Evolutionary conservation across 2,888 invertebrate genomes (phyloP).

Genomic region (Salpingus planirostris): DNA sequence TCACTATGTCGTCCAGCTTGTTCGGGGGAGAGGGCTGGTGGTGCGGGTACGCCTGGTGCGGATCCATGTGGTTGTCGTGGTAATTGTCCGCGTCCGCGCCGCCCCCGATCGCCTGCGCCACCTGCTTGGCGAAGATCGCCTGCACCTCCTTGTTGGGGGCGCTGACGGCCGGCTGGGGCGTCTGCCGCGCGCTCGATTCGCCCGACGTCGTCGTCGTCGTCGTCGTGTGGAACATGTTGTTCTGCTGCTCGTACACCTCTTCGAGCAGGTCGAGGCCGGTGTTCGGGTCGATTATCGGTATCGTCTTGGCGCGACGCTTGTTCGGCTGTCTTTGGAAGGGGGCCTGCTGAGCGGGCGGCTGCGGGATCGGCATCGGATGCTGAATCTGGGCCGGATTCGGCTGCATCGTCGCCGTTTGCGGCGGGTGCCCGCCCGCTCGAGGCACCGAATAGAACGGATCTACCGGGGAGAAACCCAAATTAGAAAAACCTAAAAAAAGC

Average conservation of each 20-base stretch:
- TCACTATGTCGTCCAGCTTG: slow-evolving; percentile 30
- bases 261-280: slow-evolving; percentile 40
- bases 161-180: slow-evolving; percentile 38
- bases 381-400: slow-evolving; percentile 17
- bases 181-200: slow-evolving; percentile 44
- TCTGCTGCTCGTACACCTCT: slow-evolving; percentile 36
- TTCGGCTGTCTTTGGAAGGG: slow-evolving; percentile 19
- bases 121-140: slow-evolving; percentile 37
- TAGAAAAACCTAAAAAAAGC: too few relatives aligned
- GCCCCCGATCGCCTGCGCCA: slow-evolving; percentile 24
- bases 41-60: neutral
- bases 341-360: slow-evolving; percentile 17
- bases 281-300: slow-evolving; percentile 37
- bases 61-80: neutral
- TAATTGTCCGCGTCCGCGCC: neutral
- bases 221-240: too few relatives aligned
- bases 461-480: too few relatives aligned
- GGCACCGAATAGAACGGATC: slow-evolving; percentile 1
- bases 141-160: slow-evolving; percentile 32
- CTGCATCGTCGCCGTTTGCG: slow-evolving; percentile 10
- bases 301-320: slow-evolving; percentile 30
- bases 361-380: slow-evolving; percentile 11
- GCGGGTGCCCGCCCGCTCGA: slow-evolving; percentile 16
- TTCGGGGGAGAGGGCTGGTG: slow-evolving; percentile 6
- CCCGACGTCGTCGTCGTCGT: slow-evolving; percentile 41